These are phyloP conservation scores for Cheumatopsyche charites DNA, from an alignment of 1,140 invertebrate genomes.

Conservation along the genomic window DNA sequence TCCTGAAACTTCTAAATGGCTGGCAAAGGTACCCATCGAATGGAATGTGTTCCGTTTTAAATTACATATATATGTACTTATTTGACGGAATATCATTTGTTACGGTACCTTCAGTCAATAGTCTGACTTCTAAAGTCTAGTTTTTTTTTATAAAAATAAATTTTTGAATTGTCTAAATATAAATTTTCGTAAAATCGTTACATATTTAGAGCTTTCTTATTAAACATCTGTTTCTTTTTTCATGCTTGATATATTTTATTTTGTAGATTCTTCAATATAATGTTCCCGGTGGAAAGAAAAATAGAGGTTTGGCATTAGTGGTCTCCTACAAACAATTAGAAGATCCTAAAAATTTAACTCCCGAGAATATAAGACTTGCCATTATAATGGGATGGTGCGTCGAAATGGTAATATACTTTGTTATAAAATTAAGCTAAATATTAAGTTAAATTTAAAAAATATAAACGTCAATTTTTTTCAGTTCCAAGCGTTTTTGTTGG, in stretches of 20 bases:
- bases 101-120: conserved; percentile 32
- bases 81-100: conserved; percentile 36
- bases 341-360: conserved; percentile 66
- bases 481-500: conserved; percentile 85
- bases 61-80: not conserved
- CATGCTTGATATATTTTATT: too few relatives aligned
- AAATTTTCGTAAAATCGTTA: not conserved
- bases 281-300: conserved; percentile 80
- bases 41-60: conserved; percentile 31
- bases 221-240: conserved; percentile 44
- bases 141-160: not conserved
- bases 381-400: conserved; percentile 93
- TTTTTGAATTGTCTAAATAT: not conserved
- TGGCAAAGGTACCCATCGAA: conserved; percentile 68
- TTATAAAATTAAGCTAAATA: not conserved
- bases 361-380: conserved; percentile 79
- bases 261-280: conserved; percentile 78
- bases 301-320: conserved; percentile 80
- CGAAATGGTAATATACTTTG: conserved; percentile 75
- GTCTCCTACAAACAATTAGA: conserved; percentile 79
- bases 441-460: conserved; percentile 15
- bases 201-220: conserved; percentile 39
- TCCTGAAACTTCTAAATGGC: conserved; percentile 78
- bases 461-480: conserved; percentile 55
- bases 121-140: not conserved